Conservation (phyloP, 2,113 vertebrate genomes). For the Malurus melanocephalus region DNA sequence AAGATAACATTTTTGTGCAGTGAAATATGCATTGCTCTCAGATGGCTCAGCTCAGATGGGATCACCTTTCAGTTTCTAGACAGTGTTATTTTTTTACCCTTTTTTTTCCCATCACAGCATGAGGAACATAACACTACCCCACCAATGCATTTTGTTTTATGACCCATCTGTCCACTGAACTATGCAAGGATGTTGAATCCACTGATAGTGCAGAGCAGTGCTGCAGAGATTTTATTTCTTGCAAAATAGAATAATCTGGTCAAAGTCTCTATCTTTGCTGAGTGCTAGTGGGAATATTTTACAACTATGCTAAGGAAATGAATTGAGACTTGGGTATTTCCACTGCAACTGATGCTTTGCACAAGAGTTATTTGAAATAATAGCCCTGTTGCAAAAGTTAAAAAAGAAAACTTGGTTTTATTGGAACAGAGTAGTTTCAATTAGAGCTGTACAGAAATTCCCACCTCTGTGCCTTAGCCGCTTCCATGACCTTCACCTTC, state of each 20-base stretch:
- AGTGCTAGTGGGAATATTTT: not conserved
- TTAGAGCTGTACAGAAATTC: not conserved
- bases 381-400: not conserved
- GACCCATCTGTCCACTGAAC: not conserved
- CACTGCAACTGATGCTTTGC: not conserved
- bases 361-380: not conserved
- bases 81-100: not conserved
- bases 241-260: not conserved
- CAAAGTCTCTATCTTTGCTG: not conserved
- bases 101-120: not conserved
- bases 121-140: not conserved
- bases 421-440: not conserved
- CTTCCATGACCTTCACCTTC: not conserved
- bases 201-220: not conserved
- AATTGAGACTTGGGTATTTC: not conserved
- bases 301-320: not conserved
- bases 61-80: conserved; percentile 32
- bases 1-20: conserved; percentile 17
- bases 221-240: not conserved
- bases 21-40: conserved; percentile 1
- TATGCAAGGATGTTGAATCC: not conserved
- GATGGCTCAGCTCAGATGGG: not conserved
- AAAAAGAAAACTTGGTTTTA: not conserved
- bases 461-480: not conserved
- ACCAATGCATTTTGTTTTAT: not conserved